Evolutionary conservation across 2,797 vertebrate species (phyloP).

Genomic region (Petrocephalus schoutedeni): DNA sequence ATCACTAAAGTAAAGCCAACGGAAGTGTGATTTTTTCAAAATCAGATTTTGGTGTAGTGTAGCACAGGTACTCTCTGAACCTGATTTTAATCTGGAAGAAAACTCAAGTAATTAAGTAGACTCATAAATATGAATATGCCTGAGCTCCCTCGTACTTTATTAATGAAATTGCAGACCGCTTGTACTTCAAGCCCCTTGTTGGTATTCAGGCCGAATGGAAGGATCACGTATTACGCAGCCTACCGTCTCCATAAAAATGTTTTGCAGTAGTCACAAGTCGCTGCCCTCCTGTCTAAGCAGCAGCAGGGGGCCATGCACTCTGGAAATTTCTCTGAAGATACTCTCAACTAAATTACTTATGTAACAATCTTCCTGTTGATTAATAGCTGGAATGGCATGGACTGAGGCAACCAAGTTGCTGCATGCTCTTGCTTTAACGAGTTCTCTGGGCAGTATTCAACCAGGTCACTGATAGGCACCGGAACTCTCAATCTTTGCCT

Average conservation of each 20-base stretch:
- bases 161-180: constrained; percentile 22
- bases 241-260: constrained; percentile 11
- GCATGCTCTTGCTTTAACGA: constrained; percentile 40
- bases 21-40: neutral
- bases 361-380: constrained; percentile 45
- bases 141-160: constrained; percentile 35
- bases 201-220: constrained; percentile 19
- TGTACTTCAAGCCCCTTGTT: neutral
- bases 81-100: constrained; percentile 55
- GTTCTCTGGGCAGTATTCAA: neutral
- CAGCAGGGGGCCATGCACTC: constrained; percentile 57
- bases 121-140: constrained; percentile 59
- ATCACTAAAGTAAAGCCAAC: neutral
- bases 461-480: neutral
- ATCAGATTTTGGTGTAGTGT: neutral
- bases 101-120: constrained; percentile 66
- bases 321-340: constrained; percentile 53
- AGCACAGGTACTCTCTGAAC: constrained; percentile 47
- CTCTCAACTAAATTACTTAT: constrained; percentile 28
- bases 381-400: constrained; percentile 50
- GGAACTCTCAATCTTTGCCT: neutral
- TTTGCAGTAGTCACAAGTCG: constrained; percentile 34
- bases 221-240: constrained; percentile 12
- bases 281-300: constrained; percentile 61
- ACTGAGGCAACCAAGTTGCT: constrained; percentile 37